Evolutionary conservation across 2,888 invertebrate species (phyloP), one percentile per base, ranked within the genome.

Genomic region (Polydesmus complanatus): DNA sequence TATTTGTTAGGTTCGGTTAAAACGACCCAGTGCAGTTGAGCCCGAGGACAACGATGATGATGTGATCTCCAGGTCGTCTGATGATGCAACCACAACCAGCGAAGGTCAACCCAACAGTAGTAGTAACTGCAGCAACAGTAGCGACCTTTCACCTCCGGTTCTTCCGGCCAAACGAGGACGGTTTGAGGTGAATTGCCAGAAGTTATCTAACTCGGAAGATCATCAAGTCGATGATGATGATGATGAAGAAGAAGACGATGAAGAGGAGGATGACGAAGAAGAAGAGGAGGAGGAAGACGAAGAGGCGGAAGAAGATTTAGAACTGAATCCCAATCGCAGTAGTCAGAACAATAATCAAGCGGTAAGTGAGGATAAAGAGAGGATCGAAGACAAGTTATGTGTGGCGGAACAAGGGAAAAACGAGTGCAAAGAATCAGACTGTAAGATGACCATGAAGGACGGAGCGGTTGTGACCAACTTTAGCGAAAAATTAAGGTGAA

Each of bases 391-490:
- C 14, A 37, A 37, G 37, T 5, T 8, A 8, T 37, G 5, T 8
- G 14, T 14, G 37, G 37, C 37, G 14, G 37, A 37, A 37, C 8
- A 54, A 3, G 21, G 18, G 14, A 27, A n/a, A 5, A 11, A 18
- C 25, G 26, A 22, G 11, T 11, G 14, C n/a, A 22, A 53, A 37
- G 53, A 55, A 55, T n/a, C n/a, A n/a, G 25, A 22, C 27, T 60
- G 60, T 49, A 27, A 23, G 18, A 60, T 60, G 60, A 60, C 60
- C 1, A 60, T 60, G 60, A 60, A 60, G 55, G 60, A 60, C 11
- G 60, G 60, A n/a, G 60, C 48, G 3, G 60, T 60, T 23, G 60
- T 60, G 22, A 60, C 60, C 53, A 60, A 60, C 47, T 60, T 60
- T 52, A 55, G 26, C 27, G 60, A 60, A 49, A 60, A 55, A 60